Evolutionary conservation across 2,113 vertebrate genomes (phyloP).

Genomic region (Erpornis zantholeuca): DNA sequence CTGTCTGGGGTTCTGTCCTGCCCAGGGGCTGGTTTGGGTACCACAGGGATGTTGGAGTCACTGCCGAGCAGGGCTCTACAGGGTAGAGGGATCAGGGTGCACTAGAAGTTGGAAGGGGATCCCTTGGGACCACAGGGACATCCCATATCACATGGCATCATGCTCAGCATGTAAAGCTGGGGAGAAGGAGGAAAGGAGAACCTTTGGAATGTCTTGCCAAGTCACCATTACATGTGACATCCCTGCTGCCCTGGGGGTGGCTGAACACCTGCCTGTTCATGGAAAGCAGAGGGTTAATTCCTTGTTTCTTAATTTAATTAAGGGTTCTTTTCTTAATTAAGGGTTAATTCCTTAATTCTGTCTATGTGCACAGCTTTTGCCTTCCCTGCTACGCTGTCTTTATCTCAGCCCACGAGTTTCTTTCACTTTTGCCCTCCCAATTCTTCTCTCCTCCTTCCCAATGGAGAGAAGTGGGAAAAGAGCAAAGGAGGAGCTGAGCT

Average conservation of each 20-base stretch:
- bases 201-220: neutral
- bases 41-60: neutral
- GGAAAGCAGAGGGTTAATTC: neutral
- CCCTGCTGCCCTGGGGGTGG: neutral
- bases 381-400: neutral
- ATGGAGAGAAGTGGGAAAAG: neutral
- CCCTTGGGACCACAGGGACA: neutral
- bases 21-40: neutral
- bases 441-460: neutral
- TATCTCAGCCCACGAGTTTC: neutral
- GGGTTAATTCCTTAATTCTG: no score
- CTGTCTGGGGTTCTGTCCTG: accelerated
- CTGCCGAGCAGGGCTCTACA: neutral
- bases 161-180: neutral
- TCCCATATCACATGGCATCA: neutral
- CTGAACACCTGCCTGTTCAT: neutral
- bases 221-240: no score
- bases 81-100: neutral
- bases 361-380: neutral
- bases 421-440: neutral
- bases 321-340: no score
- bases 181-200: neutral
- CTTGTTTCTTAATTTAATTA: no score
- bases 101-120: neutral
- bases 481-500: neutral